Base-by-base conservation (phyloP, 2,113 vertebrate genomes). In the Neotoma lepida region DNA sequence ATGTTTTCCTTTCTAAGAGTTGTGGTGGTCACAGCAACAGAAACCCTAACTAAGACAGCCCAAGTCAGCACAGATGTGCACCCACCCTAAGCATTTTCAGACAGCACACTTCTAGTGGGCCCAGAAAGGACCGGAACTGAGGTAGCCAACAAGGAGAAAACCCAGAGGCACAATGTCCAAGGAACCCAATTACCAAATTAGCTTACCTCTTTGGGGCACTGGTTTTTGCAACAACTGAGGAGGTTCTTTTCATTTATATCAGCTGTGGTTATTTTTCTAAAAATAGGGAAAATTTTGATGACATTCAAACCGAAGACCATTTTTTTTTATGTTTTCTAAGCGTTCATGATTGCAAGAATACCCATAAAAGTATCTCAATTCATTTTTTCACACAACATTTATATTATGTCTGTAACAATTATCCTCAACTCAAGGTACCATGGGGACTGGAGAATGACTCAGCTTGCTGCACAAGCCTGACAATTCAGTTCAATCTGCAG, bases 161-260 rank as follows among this genome's bases (percentile, higher is more conserved):
- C 56, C 12, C 56, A 44, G 70, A 80, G 58, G 51, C 81, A 51
- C 24, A 41, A 64, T 70, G 18, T 17, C 61, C 64, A 18, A 78
- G 24, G 49, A 89, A 81, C 18, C 84, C 28, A 86, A 51, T 14
- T 51, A 68, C 89, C n/a, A 61, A 10, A 12, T 85, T 90, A 8
- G 56, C 95, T 97, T 98, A 99, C 99, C 99, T 99, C 98, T 98
- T 99, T 99, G 44, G 99, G 99, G 98, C 99, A 99, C 96, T 99
- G 99, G 98, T 99, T 99, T 98, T 98, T 99, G 97, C 99, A 99
- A 94, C 99, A 99, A 96, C 95, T 95, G 86, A 99, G 97, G 12
- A 97, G 89, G 24, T 98, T 97, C 97, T 98, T 99, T 68, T 97
- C 98, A 95, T 98, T 97, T 78, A 98, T 44, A 93, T 98, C 98